A percentile compares a stretch with the other conserved stretches of the same genome.
Conservation (phyloP, 2,113 vertebrate species). For the Bolborhynchus lineola region DNA sequence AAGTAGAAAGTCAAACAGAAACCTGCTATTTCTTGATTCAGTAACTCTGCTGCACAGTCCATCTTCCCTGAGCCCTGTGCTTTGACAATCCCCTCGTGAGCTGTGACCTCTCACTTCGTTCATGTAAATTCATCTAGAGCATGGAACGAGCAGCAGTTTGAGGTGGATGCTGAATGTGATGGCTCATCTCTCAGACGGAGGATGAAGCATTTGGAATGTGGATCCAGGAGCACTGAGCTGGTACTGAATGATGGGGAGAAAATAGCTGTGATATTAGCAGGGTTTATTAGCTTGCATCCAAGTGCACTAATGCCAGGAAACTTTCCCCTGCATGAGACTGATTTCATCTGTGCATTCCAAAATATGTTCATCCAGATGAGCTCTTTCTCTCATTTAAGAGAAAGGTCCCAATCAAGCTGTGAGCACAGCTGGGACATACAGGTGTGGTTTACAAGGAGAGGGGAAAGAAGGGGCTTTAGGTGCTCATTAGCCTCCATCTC, state of each 20-base stretch:
- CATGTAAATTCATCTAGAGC: neutral
- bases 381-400: neutral
- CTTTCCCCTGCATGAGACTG: neutral
- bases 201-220: neutral
- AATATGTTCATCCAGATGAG: neutral
- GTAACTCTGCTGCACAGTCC: neutral
- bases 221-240: neutral
- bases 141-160: neutral
- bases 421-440: neutral
- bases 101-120: neutral
- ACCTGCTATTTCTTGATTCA: neutral
- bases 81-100: neutral
- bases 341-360: neutral
- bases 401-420: neutral
- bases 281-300: neutral
- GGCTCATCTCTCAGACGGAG: neutral
- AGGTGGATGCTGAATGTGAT: neutral
- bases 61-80: neutral
- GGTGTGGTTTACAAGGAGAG: constrained; percentile 43
- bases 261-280: constrained; percentile 14
- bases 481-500: neutral
- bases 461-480: neutral
- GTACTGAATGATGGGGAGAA: constrained; percentile 17
- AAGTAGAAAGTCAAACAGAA: constrained; percentile 33
- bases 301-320: neutral